phyloP scores from a whole-genome alignment of 2,797 vertebrate species.

The Trematomus bernacchii region DNA sequence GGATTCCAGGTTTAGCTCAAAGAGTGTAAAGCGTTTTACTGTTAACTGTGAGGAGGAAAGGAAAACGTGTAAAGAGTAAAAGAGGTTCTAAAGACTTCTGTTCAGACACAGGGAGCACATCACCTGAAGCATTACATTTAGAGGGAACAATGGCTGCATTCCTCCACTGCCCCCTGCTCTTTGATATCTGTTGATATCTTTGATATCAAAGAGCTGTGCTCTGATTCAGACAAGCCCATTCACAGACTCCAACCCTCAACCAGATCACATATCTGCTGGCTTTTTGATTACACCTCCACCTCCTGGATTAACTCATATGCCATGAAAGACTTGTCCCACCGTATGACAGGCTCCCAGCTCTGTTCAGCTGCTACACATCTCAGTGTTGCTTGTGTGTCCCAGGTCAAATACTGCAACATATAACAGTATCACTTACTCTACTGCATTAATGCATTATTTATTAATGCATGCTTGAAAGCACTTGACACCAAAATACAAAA shows the following conservation, averaged over 20 bases:
- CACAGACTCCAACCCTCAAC: conserved; percentile 58
- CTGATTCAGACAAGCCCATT: conserved; percentile 68
- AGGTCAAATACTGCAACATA: conserved; percentile 12
- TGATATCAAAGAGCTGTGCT: conserved; percentile 81
- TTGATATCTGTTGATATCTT: conserved; percentile 86
- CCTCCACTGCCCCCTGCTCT: conserved; percentile 74
- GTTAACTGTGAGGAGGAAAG: conserved; percentile 62
- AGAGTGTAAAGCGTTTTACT: conserved; percentile 25
- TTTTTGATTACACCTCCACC: conserved; percentile 79
- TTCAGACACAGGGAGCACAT: conserved; percentile 58
- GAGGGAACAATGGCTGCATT: conserved; percentile 81
- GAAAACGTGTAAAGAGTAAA: conserved; percentile 43
- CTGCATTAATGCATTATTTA: too few species aligned
- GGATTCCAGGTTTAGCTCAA: conserved; percentile 21
- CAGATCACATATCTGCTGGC: conserved; percentile 75
- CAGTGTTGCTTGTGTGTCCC: conserved; percentile 34
- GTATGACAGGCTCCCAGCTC: conserved; percentile 54
- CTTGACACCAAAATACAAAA: too few species aligned
- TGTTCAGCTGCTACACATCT: conserved; percentile 43
- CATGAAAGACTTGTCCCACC: conserved; percentile 56
- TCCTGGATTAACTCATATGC: conserved; percentile 69
- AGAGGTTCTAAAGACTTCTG: conserved; percentile 63
- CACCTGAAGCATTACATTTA: conserved; percentile 70
- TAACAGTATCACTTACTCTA: neutral
- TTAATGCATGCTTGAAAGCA: too few species aligned